Evolutionary conservation across 2,888 invertebrate genomes (phyloP), one percentile per base, ranked within the genome.

Genomic region (Tenthredo scrophulariae): DNA sequence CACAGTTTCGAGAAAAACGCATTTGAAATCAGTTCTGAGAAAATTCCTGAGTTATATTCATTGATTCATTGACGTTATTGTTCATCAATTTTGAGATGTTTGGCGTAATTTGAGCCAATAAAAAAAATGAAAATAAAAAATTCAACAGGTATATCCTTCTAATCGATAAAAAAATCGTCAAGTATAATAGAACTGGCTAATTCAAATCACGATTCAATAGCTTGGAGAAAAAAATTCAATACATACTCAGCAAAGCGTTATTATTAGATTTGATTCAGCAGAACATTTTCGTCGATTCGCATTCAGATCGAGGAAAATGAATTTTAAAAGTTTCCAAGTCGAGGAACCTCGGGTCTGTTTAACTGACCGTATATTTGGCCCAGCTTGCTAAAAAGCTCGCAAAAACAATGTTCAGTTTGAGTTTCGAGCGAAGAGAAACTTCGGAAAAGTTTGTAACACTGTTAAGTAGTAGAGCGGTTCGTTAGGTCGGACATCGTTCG

Each of bases 401-500:
- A 62, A 80, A 80, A 80, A 80, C 80, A 80, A 62, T 80, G 80
- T 80, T 80, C 80, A 40, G 62, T 80, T 80, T 80, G 80, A 80
- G 80, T 80, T 80, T 80, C 80, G 37, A 80, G 40, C 80, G 58
- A 9, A 40, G 80, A 62, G 40, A 80, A 80, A 80, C 80, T 80
- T 58, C 62, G 58, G 40, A 40, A 77, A 80, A 80, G 80, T 80
- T 80, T 40, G 62, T 58, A 80, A 80, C 72, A 84, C 84, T 85
- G 88, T 85, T 88, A 89, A 89, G 86, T 86, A 85, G 84, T 84
- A 86, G 54, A 86, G 87, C 87, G 88, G 87, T 87, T 89, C 88
- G 89, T 89, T 89, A 89, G 85, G 86, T 84, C 86, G 84, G 72
- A 72, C 84, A 86, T 86, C 75, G 84, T 84, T 77, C 65, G 80